Evolutionary conservation across 1,140 invertebrate genomes (phyloP), one percentile per base, ranked within the genome.

Genomic region (Achatina immaculata): DNA sequence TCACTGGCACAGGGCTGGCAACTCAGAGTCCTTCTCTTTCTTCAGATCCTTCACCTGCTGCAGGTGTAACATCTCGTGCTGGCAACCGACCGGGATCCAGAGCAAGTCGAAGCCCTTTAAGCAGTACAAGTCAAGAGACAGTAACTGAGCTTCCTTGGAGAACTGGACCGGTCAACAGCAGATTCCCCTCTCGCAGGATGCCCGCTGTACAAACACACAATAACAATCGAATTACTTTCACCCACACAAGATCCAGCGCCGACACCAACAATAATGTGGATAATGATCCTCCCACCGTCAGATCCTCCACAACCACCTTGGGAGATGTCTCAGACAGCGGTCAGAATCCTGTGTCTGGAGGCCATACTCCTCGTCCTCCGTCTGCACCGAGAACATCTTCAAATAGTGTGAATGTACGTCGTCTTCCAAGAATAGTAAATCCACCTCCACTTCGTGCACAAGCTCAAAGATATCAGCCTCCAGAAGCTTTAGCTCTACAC

Each of bases 41-140:
- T 43, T 2, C 16, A 21, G 45, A 43, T 36, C 14, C 7, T 9
- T n/a, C 14, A 31, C 21, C 42, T 28, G 28, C 3, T 42, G n/a
- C 72, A 11, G 24, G 42, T n/a, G 48, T 58, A 38, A 19, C 19
- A 21, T 78, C 58, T 6, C 31, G 16, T 43, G 1, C 45, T 3
- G 4, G 36, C 28, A 48, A 48, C 36, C 40, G 1, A 2, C 14
- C 58, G 36, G 34, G 3, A 16, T 68, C 76, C 31, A 78, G 76
- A 48, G 78, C 55, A 21, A 80, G 78, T 38, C 34, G 34, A 0
- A 80, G 78, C 34, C n/a, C 78, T 36, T n/a, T 71, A 3, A 80
- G 78, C 38, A 80, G 78, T 42, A 55, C 78, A 6, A 80, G 78
- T 31, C 62, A 80, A 45, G 78, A 80, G 48, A 72, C 66, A 0